Percentiles rank a stretch among this genome's conserved stretches.
Conservation (phyloP, 2,797 vertebrate genomes). For the Sitta carolinensis region DNA sequence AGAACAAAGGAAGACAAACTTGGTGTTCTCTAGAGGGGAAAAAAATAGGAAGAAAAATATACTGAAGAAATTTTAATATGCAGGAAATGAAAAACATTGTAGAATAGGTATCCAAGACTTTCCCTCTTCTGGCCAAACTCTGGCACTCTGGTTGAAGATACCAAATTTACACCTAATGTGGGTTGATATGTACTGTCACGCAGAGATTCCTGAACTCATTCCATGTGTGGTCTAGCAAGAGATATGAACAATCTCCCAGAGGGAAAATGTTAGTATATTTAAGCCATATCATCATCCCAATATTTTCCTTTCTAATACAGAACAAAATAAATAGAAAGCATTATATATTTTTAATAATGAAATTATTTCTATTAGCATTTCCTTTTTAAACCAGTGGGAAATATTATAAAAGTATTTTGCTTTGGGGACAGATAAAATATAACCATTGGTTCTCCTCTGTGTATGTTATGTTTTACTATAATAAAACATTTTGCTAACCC, state of each 20-base stretch:
- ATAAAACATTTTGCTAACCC: constrained; percentile 31
- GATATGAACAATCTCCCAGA: neutral
- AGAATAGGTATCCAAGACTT: neutral
- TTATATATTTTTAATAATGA: constrained; percentile 17
- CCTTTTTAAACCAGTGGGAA: constrained; percentile 5
- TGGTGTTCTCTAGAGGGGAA: neutral
- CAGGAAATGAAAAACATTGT: neutral
- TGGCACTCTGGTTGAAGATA: neutral
- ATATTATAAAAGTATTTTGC: neutral
- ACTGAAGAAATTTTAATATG: neutral
- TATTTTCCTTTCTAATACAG: constrained; percentile 29
- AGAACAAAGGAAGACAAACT: neutral
- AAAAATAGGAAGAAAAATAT: neutral
- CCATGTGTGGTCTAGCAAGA: neutral
- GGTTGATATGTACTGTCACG: neutral
- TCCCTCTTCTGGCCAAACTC: neutral
- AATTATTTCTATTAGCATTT: constrained; percentile 4
- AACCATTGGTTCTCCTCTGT: neutral
- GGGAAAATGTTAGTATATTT: constrained; percentile 5
- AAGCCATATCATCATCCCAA: constrained; percentile 2
- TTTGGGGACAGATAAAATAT: neutral
- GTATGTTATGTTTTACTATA: neutral
- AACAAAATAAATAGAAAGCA: neutral
- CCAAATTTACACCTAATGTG: neutral
- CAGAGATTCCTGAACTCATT: neutral